Evolutionary conservation across 2,797 vertebrate genomes (phyloP).

Genomic region (Danio jaintianensis): DNA sequence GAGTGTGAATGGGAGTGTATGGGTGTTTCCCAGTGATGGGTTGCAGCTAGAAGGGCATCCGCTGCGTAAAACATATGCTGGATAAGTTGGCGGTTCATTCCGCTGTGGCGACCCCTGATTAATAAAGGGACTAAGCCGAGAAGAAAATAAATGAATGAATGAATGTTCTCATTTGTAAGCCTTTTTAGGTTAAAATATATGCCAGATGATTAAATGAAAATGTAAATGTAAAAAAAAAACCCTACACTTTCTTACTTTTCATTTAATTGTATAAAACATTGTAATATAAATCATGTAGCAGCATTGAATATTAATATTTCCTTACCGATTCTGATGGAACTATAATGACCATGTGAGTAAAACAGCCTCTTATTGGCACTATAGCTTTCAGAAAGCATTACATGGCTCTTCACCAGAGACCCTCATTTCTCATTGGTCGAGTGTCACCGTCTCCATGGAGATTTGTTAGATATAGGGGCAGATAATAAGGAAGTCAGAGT

Average conservation of each 20-base stretch:
- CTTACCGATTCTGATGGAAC: not conserved
- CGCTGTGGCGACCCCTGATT: no score
- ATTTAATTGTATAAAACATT: not conserved
- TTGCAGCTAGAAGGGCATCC: no score
- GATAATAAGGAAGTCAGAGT: constrained; percentile 63
- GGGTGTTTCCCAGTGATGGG: no score
- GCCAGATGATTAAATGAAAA: no score
- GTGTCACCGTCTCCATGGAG: constrained; percentile 61
- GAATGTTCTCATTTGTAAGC: no score
- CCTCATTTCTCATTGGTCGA: constrained; percentile 39
- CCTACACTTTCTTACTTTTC: not conserved
- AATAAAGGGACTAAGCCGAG: no score
- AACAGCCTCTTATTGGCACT: constrained; percentile 18
- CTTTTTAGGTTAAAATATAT: no score
- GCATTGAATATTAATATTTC: constrained; percentile 1
- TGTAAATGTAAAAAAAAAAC: no score
- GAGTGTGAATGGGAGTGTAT: no score
- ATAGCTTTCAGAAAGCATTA: not conserved
- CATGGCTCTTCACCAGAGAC: not conserved
- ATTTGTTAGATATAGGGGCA: constrained; percentile 45
- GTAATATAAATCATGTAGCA: not conserved
- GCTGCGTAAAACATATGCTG: no score
- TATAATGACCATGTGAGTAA: not conserved
- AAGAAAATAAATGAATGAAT: no score
- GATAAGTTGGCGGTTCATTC: no score